Evolutionary conservation across 1,140 invertebrate species (phyloP).

Genomic region (Mamestra configurata): DNA sequence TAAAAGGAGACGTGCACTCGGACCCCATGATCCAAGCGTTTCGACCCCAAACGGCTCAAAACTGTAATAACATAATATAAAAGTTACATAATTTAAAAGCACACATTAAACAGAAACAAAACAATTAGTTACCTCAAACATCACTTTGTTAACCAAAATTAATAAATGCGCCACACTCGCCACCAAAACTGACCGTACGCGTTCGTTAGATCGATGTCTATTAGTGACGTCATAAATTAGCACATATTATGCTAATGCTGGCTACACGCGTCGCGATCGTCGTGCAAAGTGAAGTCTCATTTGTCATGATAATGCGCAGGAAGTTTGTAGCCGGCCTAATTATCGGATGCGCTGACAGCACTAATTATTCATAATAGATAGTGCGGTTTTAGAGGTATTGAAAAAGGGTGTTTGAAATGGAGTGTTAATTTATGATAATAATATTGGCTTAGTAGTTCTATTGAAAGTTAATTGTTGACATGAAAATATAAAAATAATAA

Average conservation of each 20-base stretch:
- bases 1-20: too few relatives aligned
- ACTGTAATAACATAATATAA: too few relatives aligned
- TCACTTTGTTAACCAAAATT: neutral
- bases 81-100: too few relatives aligned
- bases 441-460: neutral
- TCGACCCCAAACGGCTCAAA: too few relatives aligned
- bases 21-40: too few relatives aligned
- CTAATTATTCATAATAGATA: conserved; percentile 42
- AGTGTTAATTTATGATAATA: neutral
- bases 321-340: conserved; percentile 61
- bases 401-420: conserved; percentile 8
- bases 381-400: neutral
- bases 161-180: neutral
- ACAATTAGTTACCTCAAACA: neutral
- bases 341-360: conserved; percentile 41
- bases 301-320: conserved; percentile 78
- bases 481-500: neutral
- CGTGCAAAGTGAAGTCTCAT: conserved; percentile 57
- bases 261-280: conserved; percentile 15
- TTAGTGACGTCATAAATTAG: conserved; percentile 67
- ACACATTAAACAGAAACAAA: neutral
- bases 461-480: neutral
- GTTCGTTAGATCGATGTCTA: conserved; percentile 64
- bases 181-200: conserved; percentile 35
- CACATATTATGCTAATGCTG: conserved; percentile 70